A percentile compares a stretch with the other conserved stretches of the same genome.
Evolutionary conservation across 35 echinoderm and acorn worm species (phyloP).

Genomic region (Eucidaris tribuloides): DNA sequence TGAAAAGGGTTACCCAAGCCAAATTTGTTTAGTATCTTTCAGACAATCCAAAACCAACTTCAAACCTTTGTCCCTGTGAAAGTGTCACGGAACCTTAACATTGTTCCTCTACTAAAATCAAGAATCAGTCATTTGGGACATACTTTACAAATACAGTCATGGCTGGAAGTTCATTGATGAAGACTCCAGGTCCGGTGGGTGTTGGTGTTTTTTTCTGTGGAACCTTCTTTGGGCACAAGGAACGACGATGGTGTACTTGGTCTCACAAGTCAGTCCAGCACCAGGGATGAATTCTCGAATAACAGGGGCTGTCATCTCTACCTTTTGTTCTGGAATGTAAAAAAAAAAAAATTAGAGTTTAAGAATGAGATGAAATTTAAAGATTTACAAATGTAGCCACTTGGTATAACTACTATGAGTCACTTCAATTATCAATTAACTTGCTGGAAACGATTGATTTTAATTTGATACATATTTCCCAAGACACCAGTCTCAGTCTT

Average conservation of each 20-base stretch:
- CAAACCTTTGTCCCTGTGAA: no score
- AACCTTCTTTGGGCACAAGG: constrained; percentile 11
- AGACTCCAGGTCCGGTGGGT: constrained; percentile 19
- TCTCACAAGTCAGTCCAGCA: constrained; percentile 44
- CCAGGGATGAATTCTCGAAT: constrained; percentile 34
- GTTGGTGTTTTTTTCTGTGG: neutral
- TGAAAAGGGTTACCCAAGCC: no score
- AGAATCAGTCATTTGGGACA: no score
- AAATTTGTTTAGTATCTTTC: no score
- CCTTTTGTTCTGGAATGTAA: constrained; percentile 51
- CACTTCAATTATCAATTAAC: neutral
- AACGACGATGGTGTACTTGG: constrained; percentile 30
- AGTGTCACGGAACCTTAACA: no score
- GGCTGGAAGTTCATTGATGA: neutral
- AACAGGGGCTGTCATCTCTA: constrained; percentile 80
- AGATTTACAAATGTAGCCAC: no score
- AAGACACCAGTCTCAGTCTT: neutral
- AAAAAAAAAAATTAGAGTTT: neutral
- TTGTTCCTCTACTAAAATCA: no score
- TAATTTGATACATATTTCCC: neutral
- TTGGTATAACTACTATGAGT: neutral
- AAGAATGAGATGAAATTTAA: neutral
- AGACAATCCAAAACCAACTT: no score
- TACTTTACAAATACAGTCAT: constrained; percentile 39
- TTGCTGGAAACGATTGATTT: neutral